A percentile compares a stretch with the other conserved stretches of the same genome.
Conservation (phyloP, 2,888 invertebrate species). For the Caenorhabditis imperialis region DNA sequence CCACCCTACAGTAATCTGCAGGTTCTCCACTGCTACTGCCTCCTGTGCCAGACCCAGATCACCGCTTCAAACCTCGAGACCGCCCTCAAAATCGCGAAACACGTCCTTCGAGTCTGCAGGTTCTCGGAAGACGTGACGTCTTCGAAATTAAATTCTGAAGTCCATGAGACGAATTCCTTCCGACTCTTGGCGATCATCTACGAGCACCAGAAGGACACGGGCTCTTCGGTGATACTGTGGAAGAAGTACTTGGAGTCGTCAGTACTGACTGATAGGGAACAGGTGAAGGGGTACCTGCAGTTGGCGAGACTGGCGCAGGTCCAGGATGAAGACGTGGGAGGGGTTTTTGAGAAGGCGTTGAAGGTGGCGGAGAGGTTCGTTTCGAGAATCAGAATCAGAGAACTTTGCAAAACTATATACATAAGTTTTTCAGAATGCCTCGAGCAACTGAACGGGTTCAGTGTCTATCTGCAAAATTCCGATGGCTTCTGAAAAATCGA, state of each 20-base stretch:
- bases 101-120: conserved; percentile 12
- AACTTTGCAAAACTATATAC: no score
- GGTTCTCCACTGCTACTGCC: conserved; percentile 42
- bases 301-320: conserved; percentile 19
- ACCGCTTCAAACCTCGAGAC: conserved; percentile 32
- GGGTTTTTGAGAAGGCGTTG: conserved; percentile 22
- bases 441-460: conserved; percentile 17
- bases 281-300: conserved; percentile 25
- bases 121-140: neutral
- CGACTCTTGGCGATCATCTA: conserved; percentile 53
- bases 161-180: conserved; percentile 41
- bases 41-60: conserved; percentile 47
- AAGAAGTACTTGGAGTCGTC: conserved; percentile 38
- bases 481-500: conserved; percentile 15
- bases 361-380: conserved; percentile 2
- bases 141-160: neutral
- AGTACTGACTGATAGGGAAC: conserved; percentile 12
- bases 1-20: no score
- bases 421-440: conserved; percentile 13
- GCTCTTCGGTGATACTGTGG: conserved; percentile 48
- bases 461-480: conserved; percentile 31
- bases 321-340: conserved; percentile 15
- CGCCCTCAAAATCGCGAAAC: conserved; percentile 47
- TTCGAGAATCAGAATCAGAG: neutral
- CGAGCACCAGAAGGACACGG: conserved; percentile 54